Percentiles rank a stretch among this genome's conserved stretches.
These are phyloP conservation scores for Puffinus mauretanicus DNA, from an alignment of 2,113 vertebrate genomes.

Conservation along the genomic window DNA sequence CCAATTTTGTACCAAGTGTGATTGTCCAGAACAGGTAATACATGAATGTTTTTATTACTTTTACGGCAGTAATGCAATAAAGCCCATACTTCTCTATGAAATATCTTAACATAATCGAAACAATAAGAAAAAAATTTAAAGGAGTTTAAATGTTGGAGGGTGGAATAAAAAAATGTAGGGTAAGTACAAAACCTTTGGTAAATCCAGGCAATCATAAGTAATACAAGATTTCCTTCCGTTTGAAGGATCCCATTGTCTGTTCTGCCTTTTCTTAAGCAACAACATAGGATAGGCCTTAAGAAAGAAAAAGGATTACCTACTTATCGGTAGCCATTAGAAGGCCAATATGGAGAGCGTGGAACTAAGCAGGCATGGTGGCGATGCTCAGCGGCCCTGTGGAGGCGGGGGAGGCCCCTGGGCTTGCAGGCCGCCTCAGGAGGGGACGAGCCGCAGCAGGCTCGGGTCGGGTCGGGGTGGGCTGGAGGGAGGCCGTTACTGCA, in stretches of 20 bases:
- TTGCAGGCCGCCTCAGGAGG: not conserved
- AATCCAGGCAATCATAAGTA: not conserved
- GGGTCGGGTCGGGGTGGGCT: fast-evolving
- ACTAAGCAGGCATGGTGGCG: not conserved
- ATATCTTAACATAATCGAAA: conserved; percentile 1
- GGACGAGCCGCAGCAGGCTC: fast-evolving
- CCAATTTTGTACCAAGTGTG: not conserved
- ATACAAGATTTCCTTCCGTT: not conserved
- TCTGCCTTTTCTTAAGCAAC: not conserved
- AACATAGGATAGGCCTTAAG: not conserved
- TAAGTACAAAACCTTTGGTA: not conserved
- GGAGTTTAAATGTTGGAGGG: not conserved
- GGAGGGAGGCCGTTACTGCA: fast-evolving
- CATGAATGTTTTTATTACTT: not conserved
- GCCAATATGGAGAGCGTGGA: fast-evolving
- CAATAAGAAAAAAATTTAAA: not conserved
- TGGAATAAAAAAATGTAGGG: not conserved
- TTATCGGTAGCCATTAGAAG: not conserved
- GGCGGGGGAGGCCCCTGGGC: not conserved
- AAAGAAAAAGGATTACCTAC: not conserved
- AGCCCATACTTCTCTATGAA: not conserved
- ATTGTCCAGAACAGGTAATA: conserved; percentile 25
- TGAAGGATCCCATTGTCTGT: not conserved
- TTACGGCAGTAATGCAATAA: not conserved
- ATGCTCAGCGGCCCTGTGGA: not conserved